Evolutionary conservation across 2,113 vertebrate genomes (phyloP).

Genomic region (Nansenia antarctica): DNA sequence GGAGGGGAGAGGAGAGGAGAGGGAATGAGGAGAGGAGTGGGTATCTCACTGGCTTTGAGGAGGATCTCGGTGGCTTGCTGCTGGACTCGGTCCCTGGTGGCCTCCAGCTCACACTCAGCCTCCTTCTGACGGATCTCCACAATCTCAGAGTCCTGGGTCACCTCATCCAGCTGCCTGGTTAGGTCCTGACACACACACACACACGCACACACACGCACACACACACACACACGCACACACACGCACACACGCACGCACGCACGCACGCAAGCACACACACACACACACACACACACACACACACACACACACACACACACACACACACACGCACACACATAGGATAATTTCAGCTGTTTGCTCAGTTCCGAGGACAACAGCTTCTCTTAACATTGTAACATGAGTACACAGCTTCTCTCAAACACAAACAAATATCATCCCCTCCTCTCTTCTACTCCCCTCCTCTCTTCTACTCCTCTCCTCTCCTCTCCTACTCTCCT

Average conservation of each 20-base stretch:
- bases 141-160: slow-evolving; percentile 92
- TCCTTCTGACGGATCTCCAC: slow-evolving; percentile 94
- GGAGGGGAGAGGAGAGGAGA: background rate
- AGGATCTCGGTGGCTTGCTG: slow-evolving; percentile 96
- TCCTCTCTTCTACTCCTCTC: too few species aligned
- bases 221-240: background rate
- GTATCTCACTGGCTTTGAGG: slow-evolving; percentile 93
- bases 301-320: too few species aligned
- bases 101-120: slow-evolving; percentile 92
- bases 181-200: slow-evolving; percentile 77
- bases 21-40: background rate
- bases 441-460: too few species aligned
- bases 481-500: too few species aligned
- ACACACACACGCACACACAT: too few species aligned
- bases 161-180: slow-evolving; percentile 93
- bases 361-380: too few species aligned
- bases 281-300: too few species aligned
- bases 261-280: background rate
- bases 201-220: slow-evolving; percentile 27
- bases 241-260: too few species aligned
- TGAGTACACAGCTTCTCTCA: too few species aligned
- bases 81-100: slow-evolving; percentile 89
- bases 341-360: too few species aligned
- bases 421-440: too few species aligned
- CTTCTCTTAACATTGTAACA: too few species aligned